These are phyloP conservation scores for Mylabris phalerata DNA, from an alignment of 1,140 invertebrate genomes.

Conservation along the genomic window DNA sequence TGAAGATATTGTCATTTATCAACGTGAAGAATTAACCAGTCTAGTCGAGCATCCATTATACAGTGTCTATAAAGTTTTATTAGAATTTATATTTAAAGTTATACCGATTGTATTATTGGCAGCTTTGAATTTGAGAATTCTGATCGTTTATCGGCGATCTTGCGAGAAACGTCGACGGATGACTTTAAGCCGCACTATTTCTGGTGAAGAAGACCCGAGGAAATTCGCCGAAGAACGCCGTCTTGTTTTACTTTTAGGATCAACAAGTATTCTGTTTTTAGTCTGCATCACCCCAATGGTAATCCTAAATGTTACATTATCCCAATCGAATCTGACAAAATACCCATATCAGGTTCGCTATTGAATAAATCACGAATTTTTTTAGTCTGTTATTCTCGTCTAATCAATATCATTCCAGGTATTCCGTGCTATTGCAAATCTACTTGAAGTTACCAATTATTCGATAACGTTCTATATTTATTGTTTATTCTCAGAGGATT, in stretches of 20 bases:
- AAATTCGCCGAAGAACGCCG: constrained; percentile 66
- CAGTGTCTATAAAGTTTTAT: constrained; percentile 54
- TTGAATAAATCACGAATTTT: not conserved
- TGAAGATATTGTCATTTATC: constrained; percentile 48
- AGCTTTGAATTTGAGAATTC: constrained; percentile 61
- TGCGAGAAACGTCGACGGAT: constrained; percentile 58
- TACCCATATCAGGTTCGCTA: constrained; percentile 55
- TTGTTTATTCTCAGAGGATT: constrained; percentile 69
- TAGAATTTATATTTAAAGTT: constrained; percentile 56
- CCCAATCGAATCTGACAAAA: constrained; percentile 52
- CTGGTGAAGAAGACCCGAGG: constrained; percentile 52
- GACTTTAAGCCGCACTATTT: constrained; percentile 51
- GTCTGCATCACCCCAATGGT: constrained; percentile 71
- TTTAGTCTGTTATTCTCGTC: not conserved
- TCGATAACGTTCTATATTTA: constrained; percentile 76
- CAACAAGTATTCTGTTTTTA: constrained; percentile 66
- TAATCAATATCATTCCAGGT: constrained; percentile 45
- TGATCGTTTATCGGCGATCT: constrained; percentile 59
- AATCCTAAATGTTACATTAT: constrained; percentile 62
- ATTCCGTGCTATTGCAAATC: constrained; percentile 65
- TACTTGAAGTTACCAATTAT: constrained; percentile 68
- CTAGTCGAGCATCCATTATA: constrained; percentile 41
- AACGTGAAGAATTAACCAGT: constrained; percentile 50
- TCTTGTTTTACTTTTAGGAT: constrained; percentile 60
- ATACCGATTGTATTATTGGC: constrained; percentile 61